Base-by-base conservation (phyloP, 2,888 invertebrate species). In the Cantharis nigra region DNA sequence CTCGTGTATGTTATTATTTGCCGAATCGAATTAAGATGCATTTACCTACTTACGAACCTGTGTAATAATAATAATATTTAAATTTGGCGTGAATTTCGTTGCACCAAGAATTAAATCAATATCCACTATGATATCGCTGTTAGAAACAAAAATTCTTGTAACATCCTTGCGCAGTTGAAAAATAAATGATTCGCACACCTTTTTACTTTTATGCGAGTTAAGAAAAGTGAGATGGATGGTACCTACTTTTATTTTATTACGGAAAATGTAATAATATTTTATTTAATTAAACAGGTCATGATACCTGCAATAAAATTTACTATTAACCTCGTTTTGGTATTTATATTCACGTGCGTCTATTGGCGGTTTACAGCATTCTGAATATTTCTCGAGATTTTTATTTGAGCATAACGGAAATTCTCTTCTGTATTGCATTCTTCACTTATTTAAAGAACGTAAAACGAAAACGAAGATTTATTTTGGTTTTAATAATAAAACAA, bases 41-140 rank as follows among this genome's bases (percentile, higher is more conserved):
- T 49, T 5, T 49, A n/a, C n/a, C n/a, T 76, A 79, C 77, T 80
- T 79, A 81, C 71, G 80, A 80, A 82, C 80, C 73, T 78, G 74
- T 33, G 4, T 30, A 20, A 20, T 20, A 20, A 20, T 20, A 20
- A 20, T 20, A 20, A 10, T 76, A 81, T 80, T 80, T 80, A 83
- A 82, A 82, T 82, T 82, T 81, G 82, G 79, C 79, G 80, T 71
- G 80, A 80, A 82, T 83, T 83, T 80, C 79, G 80, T 80, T 81
- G 81, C 81, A 80, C 79, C 80, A 78, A 74, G 79, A 81, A 81
- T 82, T 79, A 75, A 83, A 83, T 83, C 83, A 77, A 83, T 83
- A 83, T 78, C 81, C 78, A 71, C 78, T 70, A 79, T 79, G 74
- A 77, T 77, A 77, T 72, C 71, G 33, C 76, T 71, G 69, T 74